These are phyloP conservation scores for Ctenosaura bakeri DNA, from an alignment of 2,797 vertebrate genomes.

Conservation along the genomic window DNA sequence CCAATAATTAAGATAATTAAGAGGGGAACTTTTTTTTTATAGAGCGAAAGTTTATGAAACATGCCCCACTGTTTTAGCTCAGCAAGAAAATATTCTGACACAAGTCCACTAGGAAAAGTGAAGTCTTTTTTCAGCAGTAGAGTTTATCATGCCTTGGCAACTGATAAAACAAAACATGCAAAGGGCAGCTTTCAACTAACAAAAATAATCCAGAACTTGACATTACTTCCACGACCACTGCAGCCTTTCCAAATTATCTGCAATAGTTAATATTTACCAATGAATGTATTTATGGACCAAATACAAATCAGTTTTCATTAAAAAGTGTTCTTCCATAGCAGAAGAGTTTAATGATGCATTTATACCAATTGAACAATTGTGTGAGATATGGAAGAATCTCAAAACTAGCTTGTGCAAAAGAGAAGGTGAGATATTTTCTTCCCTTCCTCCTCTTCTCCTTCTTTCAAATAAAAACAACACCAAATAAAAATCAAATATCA, in stretches of 20 bases:
- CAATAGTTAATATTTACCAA: not conserved
- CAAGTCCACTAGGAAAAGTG: not conserved
- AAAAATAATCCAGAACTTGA: not conserved
- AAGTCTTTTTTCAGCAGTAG: not conserved
- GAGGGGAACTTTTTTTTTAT: not conserved
- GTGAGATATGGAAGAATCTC: not conserved
- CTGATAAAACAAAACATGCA: not conserved
- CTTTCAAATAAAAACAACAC: too few relatives aligned
- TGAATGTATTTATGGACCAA: too few relatives aligned
- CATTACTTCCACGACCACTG: not conserved
- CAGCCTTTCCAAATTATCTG: not conserved
- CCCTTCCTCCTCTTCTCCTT: not conserved
- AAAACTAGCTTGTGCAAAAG: not conserved
- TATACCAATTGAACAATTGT: not conserved
- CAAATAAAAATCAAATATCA: too few relatives aligned
- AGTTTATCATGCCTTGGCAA: not conserved
- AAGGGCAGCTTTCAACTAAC: not conserved
- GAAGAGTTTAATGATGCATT: not conserved
- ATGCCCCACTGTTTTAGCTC: not conserved
- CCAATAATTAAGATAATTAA: not conserved
- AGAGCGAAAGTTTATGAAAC: not conserved
- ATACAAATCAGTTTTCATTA: too few relatives aligned
- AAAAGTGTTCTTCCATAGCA: not conserved
- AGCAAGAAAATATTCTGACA: not conserved
- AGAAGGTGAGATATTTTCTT: not conserved